A percentile compares a stretch with the other conserved stretches of the same genome.
Conservation (phyloP, 2,113 vertebrate species). For the Chaetura pelagica region DNA sequence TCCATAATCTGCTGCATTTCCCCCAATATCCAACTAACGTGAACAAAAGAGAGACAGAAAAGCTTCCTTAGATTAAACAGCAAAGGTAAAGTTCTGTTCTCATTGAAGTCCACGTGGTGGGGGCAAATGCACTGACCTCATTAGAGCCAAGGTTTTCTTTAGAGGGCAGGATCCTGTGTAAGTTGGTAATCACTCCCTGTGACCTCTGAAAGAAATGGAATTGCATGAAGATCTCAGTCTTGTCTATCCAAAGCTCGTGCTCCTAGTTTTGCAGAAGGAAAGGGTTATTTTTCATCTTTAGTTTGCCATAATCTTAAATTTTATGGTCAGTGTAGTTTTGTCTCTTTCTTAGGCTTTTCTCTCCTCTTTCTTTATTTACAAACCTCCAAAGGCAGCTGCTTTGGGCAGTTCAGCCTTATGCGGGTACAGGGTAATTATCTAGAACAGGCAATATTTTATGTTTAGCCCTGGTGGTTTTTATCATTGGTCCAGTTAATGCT, state of each 20-base stretch:
- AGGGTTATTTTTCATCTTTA: not conserved
- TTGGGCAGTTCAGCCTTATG: not conserved
- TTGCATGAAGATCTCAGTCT: not conserved
- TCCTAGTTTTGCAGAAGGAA: not conserved
- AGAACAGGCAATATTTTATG: not conserved
- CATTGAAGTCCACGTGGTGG: not conserved
- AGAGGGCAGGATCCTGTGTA: not conserved
- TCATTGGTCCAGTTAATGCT: not conserved
- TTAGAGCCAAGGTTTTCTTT: constrained; percentile 18
- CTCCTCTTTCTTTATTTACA: not conserved
- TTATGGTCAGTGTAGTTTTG: not conserved
- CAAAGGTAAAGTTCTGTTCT: not conserved
- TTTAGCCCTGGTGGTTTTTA: not conserved
- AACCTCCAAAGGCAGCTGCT: not conserved
- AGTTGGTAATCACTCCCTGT: not conserved
- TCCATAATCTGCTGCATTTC: not conserved
- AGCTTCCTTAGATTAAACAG: not conserved
- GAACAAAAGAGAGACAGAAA: not conserved
- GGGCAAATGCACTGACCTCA: not conserved
- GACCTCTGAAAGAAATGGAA: constrained; percentile 18
- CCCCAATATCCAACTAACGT: not conserved
- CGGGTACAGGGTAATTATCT: not conserved
- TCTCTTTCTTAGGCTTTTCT: not conserved
- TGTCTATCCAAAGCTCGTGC: not conserved
- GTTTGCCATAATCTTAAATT: not conserved